Percentiles rank a stretch among this genome's conserved stretches.
phyloP scores from a whole-genome alignment of 2,888 invertebrate genomes.

The Erebia aethiops region DNA sequence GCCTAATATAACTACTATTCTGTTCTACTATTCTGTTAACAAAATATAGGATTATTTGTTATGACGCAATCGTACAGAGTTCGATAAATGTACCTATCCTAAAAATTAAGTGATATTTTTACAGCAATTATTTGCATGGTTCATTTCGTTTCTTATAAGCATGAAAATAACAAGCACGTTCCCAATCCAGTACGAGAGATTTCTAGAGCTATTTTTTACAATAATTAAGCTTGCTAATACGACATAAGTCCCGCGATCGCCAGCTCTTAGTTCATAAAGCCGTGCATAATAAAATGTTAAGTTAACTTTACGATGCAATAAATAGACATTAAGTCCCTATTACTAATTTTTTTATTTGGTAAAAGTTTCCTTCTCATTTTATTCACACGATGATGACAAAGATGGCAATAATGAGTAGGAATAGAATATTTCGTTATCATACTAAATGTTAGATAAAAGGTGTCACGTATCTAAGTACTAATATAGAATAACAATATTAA shows the following conservation, averaged over 20 bases:
- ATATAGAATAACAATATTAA: not conserved
- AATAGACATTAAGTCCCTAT: slow-evolving; percentile 59
- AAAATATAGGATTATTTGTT: no score
- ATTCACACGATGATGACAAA: slow-evolving; percentile 12
- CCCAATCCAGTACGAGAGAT: not conserved
- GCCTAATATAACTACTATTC: no score
- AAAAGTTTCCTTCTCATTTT: slow-evolving; percentile 29
- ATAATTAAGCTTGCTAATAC: not conserved
- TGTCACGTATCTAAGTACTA: not conserved
- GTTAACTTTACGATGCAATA: slow-evolving; percentile 75
- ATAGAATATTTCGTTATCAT: not conserved
- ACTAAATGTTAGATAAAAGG: not conserved
- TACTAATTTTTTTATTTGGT: slow-evolving; percentile 57
- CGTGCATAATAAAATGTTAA: slow-evolving; percentile 71
- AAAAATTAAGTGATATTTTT: no score
- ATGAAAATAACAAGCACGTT: not conserved
- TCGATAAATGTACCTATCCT: no score
- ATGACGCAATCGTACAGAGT: no score
- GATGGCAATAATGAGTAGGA: not conserved
- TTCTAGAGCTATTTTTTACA: not conserved
- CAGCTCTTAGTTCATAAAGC: slow-evolving; percentile 47
- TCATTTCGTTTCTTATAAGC: not conserved
- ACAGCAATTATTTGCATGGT: not conserved
- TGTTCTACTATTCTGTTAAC: no score
- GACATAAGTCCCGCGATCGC: not conserved